A percentile compares a stretch with the other conserved stretches of the same genome.
Conservation (phyloP, 64 coral and sea anemone species). For the Montipora foliosa region DNA sequence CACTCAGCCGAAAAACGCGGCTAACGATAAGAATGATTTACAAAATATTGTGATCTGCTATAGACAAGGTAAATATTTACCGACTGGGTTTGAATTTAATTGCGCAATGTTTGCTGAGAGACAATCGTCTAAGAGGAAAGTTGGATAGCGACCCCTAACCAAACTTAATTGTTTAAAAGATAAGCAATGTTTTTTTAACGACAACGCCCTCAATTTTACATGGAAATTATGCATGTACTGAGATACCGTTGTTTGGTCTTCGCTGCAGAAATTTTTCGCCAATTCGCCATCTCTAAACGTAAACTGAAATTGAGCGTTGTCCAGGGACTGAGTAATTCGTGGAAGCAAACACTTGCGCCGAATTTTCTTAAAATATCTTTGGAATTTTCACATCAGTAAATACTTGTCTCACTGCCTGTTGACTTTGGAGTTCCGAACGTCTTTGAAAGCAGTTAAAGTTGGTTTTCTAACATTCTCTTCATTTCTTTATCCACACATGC, state of each 20-base stretch:
- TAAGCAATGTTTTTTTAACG: neutral
- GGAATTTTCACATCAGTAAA: neutral
- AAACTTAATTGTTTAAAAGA: neutral
- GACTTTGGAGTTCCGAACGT: neutral
- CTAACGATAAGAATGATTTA: neutral
- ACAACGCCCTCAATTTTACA: neutral
- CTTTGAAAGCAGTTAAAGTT: neutral
- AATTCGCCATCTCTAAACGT: no score
- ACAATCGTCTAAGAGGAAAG: neutral
- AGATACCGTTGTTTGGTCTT: no score
- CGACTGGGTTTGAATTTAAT: neutral
- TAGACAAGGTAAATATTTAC: neutral
- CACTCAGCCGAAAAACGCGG: neutral
- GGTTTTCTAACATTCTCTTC: neutral
- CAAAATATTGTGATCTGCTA: neutral
- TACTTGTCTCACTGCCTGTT: neutral
- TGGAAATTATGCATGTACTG: no score
- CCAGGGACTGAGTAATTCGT: neutral
- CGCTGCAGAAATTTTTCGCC: no score
- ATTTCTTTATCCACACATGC: neutral
- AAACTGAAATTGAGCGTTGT: no score
- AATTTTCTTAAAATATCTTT: neutral
- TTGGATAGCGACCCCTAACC: neutral
- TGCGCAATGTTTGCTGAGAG: neutral
- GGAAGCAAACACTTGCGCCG: neutral